A percentile compares a stretch with the other conserved stretches of the same genome.
Conservation (phyloP, 1,140 invertebrate species). For the Saccostrea echinata region DNA sequence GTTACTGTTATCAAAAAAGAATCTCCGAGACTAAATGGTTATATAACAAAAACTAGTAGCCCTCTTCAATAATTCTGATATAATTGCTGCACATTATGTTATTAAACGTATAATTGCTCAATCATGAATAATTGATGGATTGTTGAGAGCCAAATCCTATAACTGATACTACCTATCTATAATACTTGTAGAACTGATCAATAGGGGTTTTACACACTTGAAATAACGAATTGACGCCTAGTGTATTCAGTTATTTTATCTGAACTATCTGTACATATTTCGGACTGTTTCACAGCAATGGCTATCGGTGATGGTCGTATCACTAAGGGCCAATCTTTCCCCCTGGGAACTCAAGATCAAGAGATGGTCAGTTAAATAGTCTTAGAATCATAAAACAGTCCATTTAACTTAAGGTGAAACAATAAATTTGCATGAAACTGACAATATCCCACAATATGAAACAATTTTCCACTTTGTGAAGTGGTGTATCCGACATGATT, state of each 20-base stretch:
- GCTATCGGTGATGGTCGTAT: not conserved
- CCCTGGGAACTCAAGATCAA: not conserved
- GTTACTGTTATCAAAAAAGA: no score
- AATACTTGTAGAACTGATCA: not conserved
- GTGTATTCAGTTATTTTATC: not conserved
- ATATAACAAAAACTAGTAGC: no score
- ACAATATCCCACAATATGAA: no score
- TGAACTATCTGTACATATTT: not conserved
- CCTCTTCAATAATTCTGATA: not conserved
- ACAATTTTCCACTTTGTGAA: no score
- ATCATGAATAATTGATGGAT: conserved; percentile 1
- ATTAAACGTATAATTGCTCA: not conserved
- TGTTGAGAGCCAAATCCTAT: not conserved
- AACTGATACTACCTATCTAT: not conserved
- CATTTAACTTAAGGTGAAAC: not conserved
- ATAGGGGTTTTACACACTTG: not conserved
- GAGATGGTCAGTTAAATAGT: not conserved
- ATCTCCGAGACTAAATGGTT: no score
- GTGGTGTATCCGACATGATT: no score
- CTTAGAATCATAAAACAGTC: not conserved
- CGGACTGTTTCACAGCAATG: not conserved
- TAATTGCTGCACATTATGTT: not conserved
- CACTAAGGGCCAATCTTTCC: not conserved
- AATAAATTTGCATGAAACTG: no score
- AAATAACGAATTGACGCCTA: not conserved